A percentile compares a stretch with the other conserved stretches of the same genome.
These are phyloP conservation scores for Temnothorax rugatulus DNA, from an alignment of 2,888 invertebrate species.

Conservation along the genomic window DNA sequence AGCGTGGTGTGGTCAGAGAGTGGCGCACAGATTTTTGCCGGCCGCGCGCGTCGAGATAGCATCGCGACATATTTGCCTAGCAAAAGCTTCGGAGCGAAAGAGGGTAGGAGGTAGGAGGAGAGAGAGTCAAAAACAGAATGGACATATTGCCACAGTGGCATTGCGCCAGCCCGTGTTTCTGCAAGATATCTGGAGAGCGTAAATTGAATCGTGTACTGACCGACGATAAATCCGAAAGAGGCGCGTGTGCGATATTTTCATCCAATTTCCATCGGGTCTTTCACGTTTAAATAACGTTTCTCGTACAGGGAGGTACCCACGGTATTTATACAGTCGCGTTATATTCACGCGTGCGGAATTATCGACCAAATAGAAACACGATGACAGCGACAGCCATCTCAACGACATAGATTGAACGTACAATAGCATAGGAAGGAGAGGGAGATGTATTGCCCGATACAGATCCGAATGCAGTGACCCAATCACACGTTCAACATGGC, in stretches of 20 bases:
- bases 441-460: slow-evolving; percentile 61
- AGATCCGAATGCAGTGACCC: slow-evolving; percentile 48
- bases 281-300: neutral
- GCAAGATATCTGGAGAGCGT: slow-evolving; percentile 79
- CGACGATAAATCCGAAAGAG: slow-evolving; percentile 78
- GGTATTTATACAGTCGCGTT: slow-evolving; percentile 10
- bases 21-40: slow-evolving; percentile 64
- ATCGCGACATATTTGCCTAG: slow-evolving; percentile 73
- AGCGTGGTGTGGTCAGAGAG: slow-evolving; percentile 62
- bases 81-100: slow-evolving; percentile 57
- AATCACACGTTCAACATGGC: slow-evolving; percentile 56
- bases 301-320: neutral
- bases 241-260: slow-evolving; percentile 27
- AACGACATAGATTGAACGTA: slow-evolving; percentile 51
- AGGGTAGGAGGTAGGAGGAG: neutral
- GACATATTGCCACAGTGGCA: slow-evolving; percentile 76
- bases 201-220: slow-evolving; percentile 82
- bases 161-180: slow-evolving; percentile 70
- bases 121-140: slow-evolving; percentile 53
- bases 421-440: slow-evolving; percentile 58
- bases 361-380: slow-evolving; percentile 41
- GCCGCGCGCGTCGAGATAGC: slow-evolving; percentile 66
- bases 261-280: slow-evolving; percentile 3
- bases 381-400: slow-evolving; percentile 50
- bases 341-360: slow-evolving; percentile 13